Evolutionary conservation across 1,140 invertebrate genomes (phyloP), one percentile per base, ranked within the genome.

Genomic region (Drosophila ercepeae): DNA sequence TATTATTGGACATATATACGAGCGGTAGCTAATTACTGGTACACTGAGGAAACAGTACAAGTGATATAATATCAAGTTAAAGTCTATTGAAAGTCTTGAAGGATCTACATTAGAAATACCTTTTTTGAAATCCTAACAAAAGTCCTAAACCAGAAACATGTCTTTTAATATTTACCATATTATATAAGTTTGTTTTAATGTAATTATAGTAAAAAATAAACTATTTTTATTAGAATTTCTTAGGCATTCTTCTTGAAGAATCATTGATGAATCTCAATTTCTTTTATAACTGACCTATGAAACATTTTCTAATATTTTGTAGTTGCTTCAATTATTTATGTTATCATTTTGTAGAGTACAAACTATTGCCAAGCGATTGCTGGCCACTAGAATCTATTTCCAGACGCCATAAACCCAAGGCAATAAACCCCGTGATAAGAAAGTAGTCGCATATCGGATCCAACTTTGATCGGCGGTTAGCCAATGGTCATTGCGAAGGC

Each of bases 341-440:
- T 39, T 14, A 16, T 39, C 14, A 14, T 39, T 8, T 39, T 39
- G 4, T 39, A 39, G 36, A 39, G 7, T 13, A 14, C 6, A 39
- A 14, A 16, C 13, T 16, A 39, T 13, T 39, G n/a, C 36, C 7
- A 46, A 23, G 3, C 44, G 21, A 13, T 46, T 46, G 5, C 21
- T 5, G 3, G 45, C 45, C 23, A 23, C 21, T 18, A n/a, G 42
- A 64, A 29, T 67, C 58, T 44, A 64, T 64, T 64, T 63, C n/a
- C 21, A 59, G 29, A 19, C 27, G 1, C 3, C 42, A 36, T 32
- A 64, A 42, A 41, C 49, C 8, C 39, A 44, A 45, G 64, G 48
- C 63, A 67, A 67, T 65, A 64, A 65, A 65, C 45, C 41, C 44
- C 4, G 34, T 25, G 61, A 65, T 65, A 70, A 70, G 39, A 23